Evolutionary conservation across 2,888 invertebrate genomes (phyloP).

Genomic region (Pecten maximus): DNA sequence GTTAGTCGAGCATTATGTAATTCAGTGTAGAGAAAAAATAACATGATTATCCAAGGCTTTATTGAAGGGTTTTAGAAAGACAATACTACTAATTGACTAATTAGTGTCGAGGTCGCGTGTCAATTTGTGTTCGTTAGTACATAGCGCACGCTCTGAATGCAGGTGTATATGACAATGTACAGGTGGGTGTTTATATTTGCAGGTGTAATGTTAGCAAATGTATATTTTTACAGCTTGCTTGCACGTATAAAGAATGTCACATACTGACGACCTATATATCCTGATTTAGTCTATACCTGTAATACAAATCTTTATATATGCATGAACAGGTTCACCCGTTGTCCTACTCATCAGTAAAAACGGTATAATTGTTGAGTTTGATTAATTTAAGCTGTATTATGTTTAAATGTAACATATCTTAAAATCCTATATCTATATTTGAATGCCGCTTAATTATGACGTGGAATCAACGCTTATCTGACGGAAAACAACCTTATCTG

Average conservation of each 20-base stretch:
- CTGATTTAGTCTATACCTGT: background rate
- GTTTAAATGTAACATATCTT: too few relatives aligned
- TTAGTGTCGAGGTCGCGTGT: conserved; percentile 20
- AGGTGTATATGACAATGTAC: background rate
- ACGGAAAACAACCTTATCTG: too few relatives aligned
- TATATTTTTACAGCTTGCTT: background rate
- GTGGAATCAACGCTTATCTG: too few relatives aligned
- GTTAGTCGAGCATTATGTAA: background rate
- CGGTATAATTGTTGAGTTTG: too few relatives aligned
- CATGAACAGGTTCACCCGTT: background rate
- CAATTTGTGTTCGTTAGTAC: background rate
- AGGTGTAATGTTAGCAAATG: background rate
- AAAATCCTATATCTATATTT: too few relatives aligned
- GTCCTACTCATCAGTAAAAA: background rate
- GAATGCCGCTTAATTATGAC: too few relatives aligned
- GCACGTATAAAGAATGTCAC: background rate
- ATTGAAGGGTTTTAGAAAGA: background rate
- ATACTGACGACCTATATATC: background rate
- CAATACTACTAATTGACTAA: conserved; percentile 17
- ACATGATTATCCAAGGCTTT: background rate
- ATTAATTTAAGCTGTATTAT: too few relatives aligned
- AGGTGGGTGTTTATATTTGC: background rate
- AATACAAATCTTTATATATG: background rate
- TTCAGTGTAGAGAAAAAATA: background rate
- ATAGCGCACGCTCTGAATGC: conserved; percentile 4